A percentile compares a stretch with the other conserved stretches of the same genome.
Conservation (phyloP, 2,113 vertebrate genomes). For the Melospiza melodia region DNA sequence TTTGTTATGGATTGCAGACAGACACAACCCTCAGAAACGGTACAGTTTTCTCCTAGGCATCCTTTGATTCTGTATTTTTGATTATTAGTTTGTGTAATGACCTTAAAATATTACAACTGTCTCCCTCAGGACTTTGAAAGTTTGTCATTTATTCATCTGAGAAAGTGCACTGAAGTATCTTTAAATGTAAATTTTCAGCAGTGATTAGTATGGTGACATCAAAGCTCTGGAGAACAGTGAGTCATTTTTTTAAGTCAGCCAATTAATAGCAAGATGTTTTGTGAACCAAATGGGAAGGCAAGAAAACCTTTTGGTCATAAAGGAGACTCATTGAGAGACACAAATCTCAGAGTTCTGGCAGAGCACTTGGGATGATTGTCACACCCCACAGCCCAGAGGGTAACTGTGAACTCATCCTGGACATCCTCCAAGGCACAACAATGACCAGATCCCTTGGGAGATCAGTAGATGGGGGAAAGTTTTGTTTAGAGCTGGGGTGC, state of each 20-base stretch:
- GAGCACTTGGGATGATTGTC: background rate
- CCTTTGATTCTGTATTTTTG: background rate
- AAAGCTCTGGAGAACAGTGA: background rate
- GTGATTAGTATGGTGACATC: background rate
- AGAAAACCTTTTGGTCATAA: background rate
- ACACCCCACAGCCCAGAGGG: background rate
- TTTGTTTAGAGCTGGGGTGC: background rate
- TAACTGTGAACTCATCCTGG: background rate
- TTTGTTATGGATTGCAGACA: background rate
- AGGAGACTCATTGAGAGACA: background rate
- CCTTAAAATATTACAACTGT: background rate
- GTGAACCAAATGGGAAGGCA: background rate
- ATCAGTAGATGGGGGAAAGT: background rate
- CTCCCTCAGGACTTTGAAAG: background rate
- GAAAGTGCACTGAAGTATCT: background rate
- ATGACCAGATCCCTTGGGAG: background rate
- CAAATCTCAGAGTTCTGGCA: background rate
- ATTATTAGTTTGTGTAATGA: background rate
- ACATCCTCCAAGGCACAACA: background rate
- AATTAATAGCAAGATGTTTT: background rate
- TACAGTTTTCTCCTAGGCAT: background rate
- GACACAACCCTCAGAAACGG: background rate
- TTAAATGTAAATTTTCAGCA: constrained; percentile 5
- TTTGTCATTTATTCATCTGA: constrained; percentile 2
- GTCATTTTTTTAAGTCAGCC: background rate